These are phyloP conservation scores for Latrodectus elegans DNA, from an alignment of 2,888 invertebrate species.

Conservation along the genomic window DNA sequence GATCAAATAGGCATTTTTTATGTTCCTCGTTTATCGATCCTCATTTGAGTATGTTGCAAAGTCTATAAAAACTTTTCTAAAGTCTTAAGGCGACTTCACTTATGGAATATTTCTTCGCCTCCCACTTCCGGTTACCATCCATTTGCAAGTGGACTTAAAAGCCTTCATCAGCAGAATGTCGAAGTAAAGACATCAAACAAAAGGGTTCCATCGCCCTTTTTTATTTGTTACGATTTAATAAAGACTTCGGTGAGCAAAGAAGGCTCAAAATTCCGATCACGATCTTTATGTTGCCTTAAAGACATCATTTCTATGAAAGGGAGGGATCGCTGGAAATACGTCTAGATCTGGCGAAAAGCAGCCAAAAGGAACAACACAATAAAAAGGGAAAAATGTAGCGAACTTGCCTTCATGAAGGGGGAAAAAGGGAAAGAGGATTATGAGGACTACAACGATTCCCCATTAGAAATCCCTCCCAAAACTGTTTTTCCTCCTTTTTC, in stretches of 20 bases:
- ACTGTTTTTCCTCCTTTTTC: slow-evolving; percentile 36
- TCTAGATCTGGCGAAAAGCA: slow-evolving; percentile 4
- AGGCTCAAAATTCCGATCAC: slow-evolving; percentile 37
- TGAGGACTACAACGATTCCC: slow-evolving; percentile 53
- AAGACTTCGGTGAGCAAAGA: slow-evolving; percentile 16
- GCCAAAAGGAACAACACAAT: neutral
- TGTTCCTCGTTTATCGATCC: too few species aligned
- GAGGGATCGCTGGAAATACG: slow-evolving; percentile 41
- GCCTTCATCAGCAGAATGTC: neutral
- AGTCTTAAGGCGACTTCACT: neutral
- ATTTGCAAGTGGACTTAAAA: neutral
- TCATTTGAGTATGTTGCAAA: too few species aligned
- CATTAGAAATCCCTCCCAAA: slow-evolving; percentile 51
- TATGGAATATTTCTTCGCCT: neutral
- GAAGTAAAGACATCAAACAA: slow-evolving; percentile 15
- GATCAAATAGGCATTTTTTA: too few species aligned
- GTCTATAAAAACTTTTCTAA: too few species aligned
- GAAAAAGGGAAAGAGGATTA: slow-evolving; percentile 15
- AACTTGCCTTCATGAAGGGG: neutral
- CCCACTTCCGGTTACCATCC: neutral
- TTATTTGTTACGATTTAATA: slow-evolving; percentile 40
- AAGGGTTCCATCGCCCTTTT: slow-evolving; percentile 23
- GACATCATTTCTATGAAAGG: slow-evolving; percentile 56
- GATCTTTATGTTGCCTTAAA: slow-evolving; percentile 51
- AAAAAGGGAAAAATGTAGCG: slow-evolving; percentile 5